Evolutionary conservation across 2,797 vertebrate species (phyloP).

Genomic region (Podarcis lilfordi): DNA sequence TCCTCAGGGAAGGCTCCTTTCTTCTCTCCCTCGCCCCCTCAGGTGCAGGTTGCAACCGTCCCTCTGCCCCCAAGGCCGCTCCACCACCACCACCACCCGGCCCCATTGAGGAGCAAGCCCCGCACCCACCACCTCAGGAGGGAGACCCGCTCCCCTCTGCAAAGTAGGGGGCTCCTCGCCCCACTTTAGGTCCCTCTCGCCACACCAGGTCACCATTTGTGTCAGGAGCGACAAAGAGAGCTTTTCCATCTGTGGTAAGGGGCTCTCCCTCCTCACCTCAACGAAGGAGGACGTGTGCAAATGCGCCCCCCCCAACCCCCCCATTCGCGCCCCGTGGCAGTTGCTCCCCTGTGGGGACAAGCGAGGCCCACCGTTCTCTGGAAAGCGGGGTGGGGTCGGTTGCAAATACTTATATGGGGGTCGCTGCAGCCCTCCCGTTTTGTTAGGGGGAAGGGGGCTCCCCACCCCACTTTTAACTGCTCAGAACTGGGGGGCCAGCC

Average conservation of each 20-base stretch:
- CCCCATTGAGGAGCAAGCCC: too few species aligned
- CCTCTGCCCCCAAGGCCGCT: not conserved
- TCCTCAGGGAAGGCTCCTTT: too few species aligned
- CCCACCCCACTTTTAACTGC: too few species aligned
- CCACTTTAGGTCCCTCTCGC: not conserved
- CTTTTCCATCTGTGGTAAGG: too few species aligned
- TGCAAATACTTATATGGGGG: not conserved
- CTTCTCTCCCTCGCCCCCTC: not conserved
- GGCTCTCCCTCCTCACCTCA: too few species aligned
- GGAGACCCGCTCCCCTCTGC: not conserved
- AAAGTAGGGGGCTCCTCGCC: not conserved
- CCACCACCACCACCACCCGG: rapidly evolving
- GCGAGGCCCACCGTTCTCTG: too few species aligned
- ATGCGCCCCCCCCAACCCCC: too few species aligned
- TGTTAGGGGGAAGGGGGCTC: not conserved
- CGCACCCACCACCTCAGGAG: too few species aligned
- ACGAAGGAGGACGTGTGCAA: too few species aligned
- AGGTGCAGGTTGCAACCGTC: not conserved
- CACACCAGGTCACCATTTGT: too few species aligned
- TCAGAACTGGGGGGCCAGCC: not conserved
- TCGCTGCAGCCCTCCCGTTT: too few species aligned
- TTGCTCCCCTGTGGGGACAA: not conserved
- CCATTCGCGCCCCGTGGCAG: not conserved
- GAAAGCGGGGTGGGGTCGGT: not conserved
- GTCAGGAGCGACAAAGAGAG: too few species aligned